These are phyloP conservation scores for Leptinotarsa undecemlineata DNA, from an alignment of 1,140 invertebrate genomes.

Conservation along the genomic window DNA sequence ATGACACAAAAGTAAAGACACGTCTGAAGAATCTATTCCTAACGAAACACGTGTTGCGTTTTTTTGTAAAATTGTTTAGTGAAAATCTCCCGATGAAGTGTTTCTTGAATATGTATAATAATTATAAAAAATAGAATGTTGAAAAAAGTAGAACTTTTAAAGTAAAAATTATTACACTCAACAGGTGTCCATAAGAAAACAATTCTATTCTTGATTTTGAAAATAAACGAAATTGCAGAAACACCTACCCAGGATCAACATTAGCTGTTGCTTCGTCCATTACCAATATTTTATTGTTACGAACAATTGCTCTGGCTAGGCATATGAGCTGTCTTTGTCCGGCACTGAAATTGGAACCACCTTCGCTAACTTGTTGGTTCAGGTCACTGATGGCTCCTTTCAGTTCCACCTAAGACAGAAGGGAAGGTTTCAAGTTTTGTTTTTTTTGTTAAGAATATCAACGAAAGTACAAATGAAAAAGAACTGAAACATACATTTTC, in stretches of 20 bases:
- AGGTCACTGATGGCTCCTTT: conserved; percentile 61
- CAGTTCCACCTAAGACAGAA: conserved; percentile 58
- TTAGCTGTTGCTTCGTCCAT: conserved; percentile 67
- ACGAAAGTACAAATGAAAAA: neutral
- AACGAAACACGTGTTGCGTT: too few species aligned
- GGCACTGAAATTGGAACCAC: conserved; percentile 81
- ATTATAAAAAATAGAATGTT: too few species aligned
- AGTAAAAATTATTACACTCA: neutral
- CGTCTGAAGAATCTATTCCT: too few species aligned
- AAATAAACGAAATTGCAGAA: neutral
- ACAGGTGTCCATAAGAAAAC: neutral
- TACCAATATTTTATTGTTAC: conserved; percentile 63
- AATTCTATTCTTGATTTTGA: neutral
- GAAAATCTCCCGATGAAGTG: too few species aligned
- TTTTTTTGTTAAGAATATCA: neutral
- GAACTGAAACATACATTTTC: conserved; percentile 50
- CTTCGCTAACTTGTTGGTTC: conserved; percentile 68
- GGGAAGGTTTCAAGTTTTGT: too few species aligned
- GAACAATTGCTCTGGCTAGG: conserved; percentile 77
- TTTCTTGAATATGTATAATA: too few species aligned
- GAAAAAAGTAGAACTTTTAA: neutral
- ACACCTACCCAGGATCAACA: conserved; percentile 51
- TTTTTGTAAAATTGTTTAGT: too few species aligned
- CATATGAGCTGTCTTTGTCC: conserved; percentile 87
- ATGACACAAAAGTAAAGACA: too few species aligned